Percentiles rank a stretch among this genome's conserved stretches.
These are phyloP conservation scores for Orthonevra nobilis DNA, from an alignment of 2,888 invertebrate species.

Conservation along the genomic window DNA sequence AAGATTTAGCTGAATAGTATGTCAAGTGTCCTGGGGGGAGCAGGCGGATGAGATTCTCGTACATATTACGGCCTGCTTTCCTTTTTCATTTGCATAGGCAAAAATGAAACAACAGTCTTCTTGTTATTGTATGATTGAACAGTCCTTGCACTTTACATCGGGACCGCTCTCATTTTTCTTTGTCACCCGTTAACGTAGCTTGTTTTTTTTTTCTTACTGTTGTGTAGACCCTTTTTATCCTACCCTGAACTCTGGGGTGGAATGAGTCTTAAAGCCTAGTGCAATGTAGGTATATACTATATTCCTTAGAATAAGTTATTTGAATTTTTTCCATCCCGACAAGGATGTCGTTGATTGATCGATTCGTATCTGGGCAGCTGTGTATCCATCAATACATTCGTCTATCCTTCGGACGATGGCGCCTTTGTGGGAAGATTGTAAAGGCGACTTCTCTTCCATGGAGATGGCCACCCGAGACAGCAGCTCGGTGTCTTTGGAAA, in stretches of 20 bases:
- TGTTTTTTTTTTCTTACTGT: neutral
- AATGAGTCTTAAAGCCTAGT: too few species aligned
- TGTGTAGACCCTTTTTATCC: constrained; percentile 25
- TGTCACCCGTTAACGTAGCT: constrained; percentile 17
- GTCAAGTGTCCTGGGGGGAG: constrained; percentile 29
- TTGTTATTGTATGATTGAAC: constrained; percentile 55
- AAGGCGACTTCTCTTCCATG: neutral
- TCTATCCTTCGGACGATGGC: neutral
- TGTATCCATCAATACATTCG: neutral
- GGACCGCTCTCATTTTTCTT: constrained; percentile 32
- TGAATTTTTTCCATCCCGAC: constrained; percentile 1
- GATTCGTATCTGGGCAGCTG: constrained; percentile 42
- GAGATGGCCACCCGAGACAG: constrained; percentile 42
- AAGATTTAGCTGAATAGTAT: constrained; percentile 35
- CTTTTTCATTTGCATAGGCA: neutral
- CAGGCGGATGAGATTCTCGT: too few species aligned
- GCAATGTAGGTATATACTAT: neutral
- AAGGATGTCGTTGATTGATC: constrained; percentile 46
- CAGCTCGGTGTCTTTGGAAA: constrained; percentile 47
- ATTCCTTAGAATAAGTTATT: constrained; percentile 35
- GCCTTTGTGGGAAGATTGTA: neutral
- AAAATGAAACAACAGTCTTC: constrained; percentile 27
- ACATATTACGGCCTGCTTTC: constrained; percentile 2
- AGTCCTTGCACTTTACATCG: constrained; percentile 55
- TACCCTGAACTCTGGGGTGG: constrained; percentile 45